Percentiles rank a stretch among this genome's conserved stretches.
Conservation (phyloP, 2,113 vertebrate species). For the Xenus cinereus region DNA sequence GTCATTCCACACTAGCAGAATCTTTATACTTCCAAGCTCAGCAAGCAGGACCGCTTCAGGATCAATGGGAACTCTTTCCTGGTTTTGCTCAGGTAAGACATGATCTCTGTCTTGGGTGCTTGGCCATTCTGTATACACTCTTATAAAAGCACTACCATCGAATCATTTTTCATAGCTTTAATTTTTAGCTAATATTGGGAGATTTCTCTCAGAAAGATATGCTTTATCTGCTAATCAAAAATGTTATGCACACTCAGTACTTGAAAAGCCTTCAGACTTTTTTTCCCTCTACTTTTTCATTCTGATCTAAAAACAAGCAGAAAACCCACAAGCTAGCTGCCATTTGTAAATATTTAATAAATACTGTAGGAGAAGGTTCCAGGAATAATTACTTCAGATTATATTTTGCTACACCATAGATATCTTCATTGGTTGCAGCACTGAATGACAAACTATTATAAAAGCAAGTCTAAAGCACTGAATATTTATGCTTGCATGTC, state of each 20-base stretch:
- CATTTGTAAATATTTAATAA: slow-evolving; percentile 44
- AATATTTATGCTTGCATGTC: slow-evolving; percentile 12
- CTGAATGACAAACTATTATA: background rate
- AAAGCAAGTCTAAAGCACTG: background rate
- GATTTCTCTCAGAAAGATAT: background rate
- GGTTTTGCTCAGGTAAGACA: background rate
- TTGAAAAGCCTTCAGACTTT: background rate
- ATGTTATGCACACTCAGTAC: background rate
- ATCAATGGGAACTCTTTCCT: background rate
- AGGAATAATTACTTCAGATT: slow-evolving; percentile 19
- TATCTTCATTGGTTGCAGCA: background rate
- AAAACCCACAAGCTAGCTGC: background rate
- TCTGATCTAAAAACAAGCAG: background rate
- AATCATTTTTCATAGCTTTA: background rate
- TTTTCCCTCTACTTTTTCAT: background rate
- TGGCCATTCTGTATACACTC: background rate
- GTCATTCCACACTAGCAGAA: background rate
- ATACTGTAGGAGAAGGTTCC: background rate
- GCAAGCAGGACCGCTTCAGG: background rate
- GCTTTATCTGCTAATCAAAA: background rate
- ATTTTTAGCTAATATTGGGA: background rate
- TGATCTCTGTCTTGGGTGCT: background rate
- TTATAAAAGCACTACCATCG: background rate
- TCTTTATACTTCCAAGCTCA: background rate
- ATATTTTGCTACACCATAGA: background rate